phyloP scores from a whole-genome alignment of 2,888 invertebrate species.

The Cheilosia vernalis region DNA sequence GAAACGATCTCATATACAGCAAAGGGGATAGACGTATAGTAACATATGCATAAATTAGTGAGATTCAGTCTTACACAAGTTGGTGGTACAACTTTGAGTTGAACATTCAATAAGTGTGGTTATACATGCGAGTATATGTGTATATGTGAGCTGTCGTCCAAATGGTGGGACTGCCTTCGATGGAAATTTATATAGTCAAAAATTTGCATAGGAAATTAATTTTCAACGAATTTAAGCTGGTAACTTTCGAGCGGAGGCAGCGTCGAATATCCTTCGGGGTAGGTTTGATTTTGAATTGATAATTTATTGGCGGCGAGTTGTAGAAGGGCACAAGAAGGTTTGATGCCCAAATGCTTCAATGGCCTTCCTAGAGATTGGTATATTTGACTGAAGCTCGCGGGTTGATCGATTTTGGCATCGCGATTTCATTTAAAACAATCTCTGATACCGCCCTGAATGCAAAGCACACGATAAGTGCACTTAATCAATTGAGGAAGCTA shows the following conservation, averaged over 20 bases:
- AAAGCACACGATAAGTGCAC: too few relatives aligned
- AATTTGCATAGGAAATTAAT: constrained; percentile 33
- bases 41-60: constrained; percentile 56
- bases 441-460: too few relatives aligned
- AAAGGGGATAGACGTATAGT: neutral
- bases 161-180: neutral
- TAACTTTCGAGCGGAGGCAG: neutral
- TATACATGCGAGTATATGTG: neutral
- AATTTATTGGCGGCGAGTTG: neutral
- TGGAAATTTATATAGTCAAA: neutral
- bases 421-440: too few relatives aligned
- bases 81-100: constrained; percentile 39
- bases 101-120: constrained; percentile 3
- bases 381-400: too few relatives aligned
- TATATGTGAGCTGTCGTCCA: neutral
- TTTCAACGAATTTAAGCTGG: neutral
- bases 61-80: constrained; percentile 61
- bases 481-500: too few relatives aligned
- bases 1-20: neutral
- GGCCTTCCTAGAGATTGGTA: too few relatives aligned
- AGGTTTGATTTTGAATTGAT: neutral
- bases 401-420: too few relatives aligned
- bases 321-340: too few relatives aligned
- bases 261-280: neutral
- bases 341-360: too few relatives aligned